phyloP scores from a whole-genome alignment of 2,888 invertebrate genomes.

The Stictocephala bisonia region DNA sequence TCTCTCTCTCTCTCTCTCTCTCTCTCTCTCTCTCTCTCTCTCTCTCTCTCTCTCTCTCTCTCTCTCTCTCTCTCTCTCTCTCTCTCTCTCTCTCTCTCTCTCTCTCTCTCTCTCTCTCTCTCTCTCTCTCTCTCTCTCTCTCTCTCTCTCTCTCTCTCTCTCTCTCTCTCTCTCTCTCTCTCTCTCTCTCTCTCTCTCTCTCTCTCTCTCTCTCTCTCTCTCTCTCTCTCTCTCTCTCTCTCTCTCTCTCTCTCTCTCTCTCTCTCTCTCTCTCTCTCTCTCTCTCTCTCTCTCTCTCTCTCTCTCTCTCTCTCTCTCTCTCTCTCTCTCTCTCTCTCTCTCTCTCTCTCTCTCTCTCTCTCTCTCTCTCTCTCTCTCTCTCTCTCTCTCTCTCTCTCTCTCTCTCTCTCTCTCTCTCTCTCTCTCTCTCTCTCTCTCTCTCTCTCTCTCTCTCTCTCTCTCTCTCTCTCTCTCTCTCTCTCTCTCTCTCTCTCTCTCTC shows the following conservation, averaged over 20 bases:
- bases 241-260: neutral
- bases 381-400: neutral
- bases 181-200: neutral
- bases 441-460: neutral
- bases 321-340: neutral
- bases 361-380: neutral
- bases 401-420: neutral
- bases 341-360: neutral
- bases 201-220: neutral
- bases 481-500: neutral
- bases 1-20: neutral
- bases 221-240: neutral
- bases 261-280: neutral
- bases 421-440: neutral
- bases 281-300: neutral
- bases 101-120: neutral
- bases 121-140: neutral
- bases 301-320: neutral
- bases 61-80: neutral
- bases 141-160: slow-evolving; percentile 1
- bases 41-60: neutral
- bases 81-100: neutral
- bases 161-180: neutral
- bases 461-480: neutral
- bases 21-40: neutral